Percentiles rank a stretch among this genome's conserved stretches.
Conservation (phyloP, 2,888 invertebrate genomes). For the Coleophora flavipennella region DNA sequence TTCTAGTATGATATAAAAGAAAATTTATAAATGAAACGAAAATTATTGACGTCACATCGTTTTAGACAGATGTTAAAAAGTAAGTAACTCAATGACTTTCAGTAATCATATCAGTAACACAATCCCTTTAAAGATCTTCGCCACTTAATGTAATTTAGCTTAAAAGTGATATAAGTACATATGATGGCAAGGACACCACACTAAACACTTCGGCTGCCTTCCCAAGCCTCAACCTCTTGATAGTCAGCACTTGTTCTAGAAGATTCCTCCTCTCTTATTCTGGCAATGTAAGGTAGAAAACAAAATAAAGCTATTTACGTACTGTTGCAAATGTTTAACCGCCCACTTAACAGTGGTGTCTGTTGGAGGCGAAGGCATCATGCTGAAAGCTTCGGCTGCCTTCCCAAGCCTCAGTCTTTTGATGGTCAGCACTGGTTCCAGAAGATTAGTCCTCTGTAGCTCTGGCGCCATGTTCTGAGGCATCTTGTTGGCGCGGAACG, state of each 20-base stretch:
- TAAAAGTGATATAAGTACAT: slow-evolving; percentile 75
- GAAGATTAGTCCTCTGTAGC: slow-evolving; percentile 85
- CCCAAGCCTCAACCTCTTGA: slow-evolving; percentile 84
- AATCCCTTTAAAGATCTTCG: no score
- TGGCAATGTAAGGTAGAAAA: no score
- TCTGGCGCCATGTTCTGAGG: slow-evolving; percentile 84
- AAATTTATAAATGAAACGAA: no score
- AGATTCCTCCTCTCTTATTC: slow-evolving; percentile 88
- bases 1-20: no score
- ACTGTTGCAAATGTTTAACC: slow-evolving; percentile 64
- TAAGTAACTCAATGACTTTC: no score
- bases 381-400: slow-evolving; percentile 76
- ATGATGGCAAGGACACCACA: slow-evolving; percentile 84
- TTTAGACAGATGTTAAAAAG: no score
- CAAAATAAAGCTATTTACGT: no score
- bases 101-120: no score
- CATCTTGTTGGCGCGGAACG: slow-evolving; percentile 75
- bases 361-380: slow-evolving; percentile 84
- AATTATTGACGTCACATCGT: no score
- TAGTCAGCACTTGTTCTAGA: slow-evolving; percentile 86
- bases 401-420: slow-evolving; percentile 83
- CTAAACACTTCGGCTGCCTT: slow-evolving; percentile 76
- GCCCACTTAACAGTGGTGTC: slow-evolving; percentile 77
- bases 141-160: no score
- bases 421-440: slow-evolving; percentile 86